A percentile compares a stretch with the other conserved stretches of the same genome.
Conservation (phyloP, 2,113 vertebrate genomes). For the Scatophagus argus region DNA sequence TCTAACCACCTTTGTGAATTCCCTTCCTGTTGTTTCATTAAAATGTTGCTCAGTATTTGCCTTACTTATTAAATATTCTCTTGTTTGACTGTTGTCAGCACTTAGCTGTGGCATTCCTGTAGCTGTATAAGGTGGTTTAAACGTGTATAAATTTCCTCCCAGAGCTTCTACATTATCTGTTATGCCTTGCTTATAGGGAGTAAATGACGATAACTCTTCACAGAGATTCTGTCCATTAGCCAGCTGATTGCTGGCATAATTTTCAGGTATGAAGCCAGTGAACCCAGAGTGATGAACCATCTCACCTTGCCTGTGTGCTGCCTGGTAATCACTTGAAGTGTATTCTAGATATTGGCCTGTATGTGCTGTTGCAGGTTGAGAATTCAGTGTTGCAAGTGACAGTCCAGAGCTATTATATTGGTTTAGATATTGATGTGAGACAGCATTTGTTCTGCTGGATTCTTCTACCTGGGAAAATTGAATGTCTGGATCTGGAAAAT, state of each 20-base stretch:
- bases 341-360: constrained; percentile 48
- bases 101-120: constrained; percentile 47
- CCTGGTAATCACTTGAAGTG: constrained; percentile 65
- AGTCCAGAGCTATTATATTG: constrained; percentile 46
- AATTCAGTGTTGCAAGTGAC: constrained; percentile 32
- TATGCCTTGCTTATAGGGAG: constrained; percentile 48
- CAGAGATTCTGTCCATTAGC: constrained; percentile 70
- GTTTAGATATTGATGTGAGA: constrained; percentile 45
- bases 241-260: constrained; percentile 50
- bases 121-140: constrained; percentile 35
- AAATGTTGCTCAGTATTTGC: constrained; percentile 57
- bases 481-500: constrained; percentile 52
- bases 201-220: constrained; percentile 61
- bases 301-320: constrained; percentile 66
- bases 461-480: constrained; percentile 46
- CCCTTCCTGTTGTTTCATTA: constrained; percentile 63
- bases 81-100: constrained; percentile 55
- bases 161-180: constrained; percentile 29
- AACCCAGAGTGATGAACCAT: constrained; percentile 57
- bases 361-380: constrained; percentile 41
- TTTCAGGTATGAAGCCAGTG: constrained; percentile 62
- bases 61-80: constrained; percentile 60
- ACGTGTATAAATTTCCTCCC: constrained; percentile 31
- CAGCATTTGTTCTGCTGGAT: constrained; percentile 23
- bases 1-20: constrained; percentile 54